phyloP scores from a whole-genome alignment of 2,797 vertebrate genomes.

The Dicrostonyx torquatus region DNA sequence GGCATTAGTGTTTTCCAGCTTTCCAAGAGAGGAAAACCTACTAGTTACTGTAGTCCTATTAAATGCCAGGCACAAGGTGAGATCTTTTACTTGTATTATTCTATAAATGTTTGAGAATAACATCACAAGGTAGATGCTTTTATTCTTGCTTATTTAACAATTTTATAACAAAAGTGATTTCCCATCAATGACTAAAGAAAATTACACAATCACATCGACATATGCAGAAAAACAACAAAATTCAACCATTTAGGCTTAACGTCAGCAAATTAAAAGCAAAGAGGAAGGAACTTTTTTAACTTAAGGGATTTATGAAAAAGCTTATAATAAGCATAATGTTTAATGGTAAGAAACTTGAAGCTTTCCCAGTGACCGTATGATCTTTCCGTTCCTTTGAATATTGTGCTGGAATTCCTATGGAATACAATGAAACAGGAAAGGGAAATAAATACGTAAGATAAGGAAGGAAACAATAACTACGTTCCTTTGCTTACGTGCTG shows the following conservation, averaged over 20 bases:
- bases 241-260: not conserved
- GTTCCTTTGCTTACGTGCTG: not conserved
- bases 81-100: not conserved
- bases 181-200: not conserved
- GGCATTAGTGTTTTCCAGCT: not conserved
- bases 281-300: not conserved
- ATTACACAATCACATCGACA: not conserved
- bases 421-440: not conserved
- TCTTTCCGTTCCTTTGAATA: not conserved
- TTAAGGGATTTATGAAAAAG: not conserved
- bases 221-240: not conserved
- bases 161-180: not conserved
- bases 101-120: not conserved
- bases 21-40: not conserved
- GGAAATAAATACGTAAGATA: not conserved
- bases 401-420: not conserved
- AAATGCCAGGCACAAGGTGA: not conserved
- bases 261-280: not conserved
- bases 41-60: not conserved
- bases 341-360: not conserved
- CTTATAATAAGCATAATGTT: not conserved
- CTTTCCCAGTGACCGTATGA: not conserved
- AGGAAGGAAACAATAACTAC: not conserved
- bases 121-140: not conserved
- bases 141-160: not conserved